These are phyloP conservation scores for Sphaerodactylus townsendi DNA, from an alignment of 2,113 vertebrate genomes.

Conservation along the genomic window DNA sequence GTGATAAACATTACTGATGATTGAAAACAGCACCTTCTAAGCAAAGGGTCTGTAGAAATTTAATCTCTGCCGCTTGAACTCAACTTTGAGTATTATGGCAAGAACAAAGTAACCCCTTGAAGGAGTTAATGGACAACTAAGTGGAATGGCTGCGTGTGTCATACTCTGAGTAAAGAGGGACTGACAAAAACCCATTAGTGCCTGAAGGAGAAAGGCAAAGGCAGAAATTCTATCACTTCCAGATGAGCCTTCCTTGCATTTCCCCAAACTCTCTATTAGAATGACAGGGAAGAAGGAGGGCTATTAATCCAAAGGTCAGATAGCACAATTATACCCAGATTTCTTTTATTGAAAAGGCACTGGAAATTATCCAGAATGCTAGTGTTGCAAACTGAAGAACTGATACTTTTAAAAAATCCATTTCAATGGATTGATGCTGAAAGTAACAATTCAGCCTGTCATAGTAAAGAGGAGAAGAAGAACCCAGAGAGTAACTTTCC, in stretches of 20 bases:
- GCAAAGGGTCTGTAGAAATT: conserved; percentile 70
- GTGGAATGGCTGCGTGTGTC: conserved; percentile 83
- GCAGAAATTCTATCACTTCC: conserved; percentile 82
- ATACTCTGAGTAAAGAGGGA: conserved; percentile 83
- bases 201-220: conserved; percentile 86
- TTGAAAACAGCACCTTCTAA: conserved; percentile 73
- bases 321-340: conserved; percentile 77
- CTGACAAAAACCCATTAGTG: conserved; percentile 92
- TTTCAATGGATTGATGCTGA: conserved; percentile 68
- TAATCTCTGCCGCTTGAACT: conserved; percentile 76
- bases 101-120: conserved; percentile 58
- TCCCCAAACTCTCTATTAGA: conserved; percentile 81
- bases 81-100: conserved; percentile 53
- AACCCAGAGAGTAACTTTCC: conserved; percentile 52
- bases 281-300: conserved; percentile 81
- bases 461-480: conserved; percentile 55
- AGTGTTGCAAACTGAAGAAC: conserved; percentile 68
- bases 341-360: conserved; percentile 78
- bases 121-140: conserved; percentile 86
- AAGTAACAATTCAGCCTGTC: conserved; percentile 76
- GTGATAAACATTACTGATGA: conserved; percentile 67
- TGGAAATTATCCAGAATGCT: conserved; percentile 78
- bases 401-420: conserved; percentile 66
- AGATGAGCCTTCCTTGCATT: conserved; percentile 77
- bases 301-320: conserved; percentile 85